Conservation (phyloP, 1,140 invertebrate species). For the Lysiphlebus fabarum region DNA sequence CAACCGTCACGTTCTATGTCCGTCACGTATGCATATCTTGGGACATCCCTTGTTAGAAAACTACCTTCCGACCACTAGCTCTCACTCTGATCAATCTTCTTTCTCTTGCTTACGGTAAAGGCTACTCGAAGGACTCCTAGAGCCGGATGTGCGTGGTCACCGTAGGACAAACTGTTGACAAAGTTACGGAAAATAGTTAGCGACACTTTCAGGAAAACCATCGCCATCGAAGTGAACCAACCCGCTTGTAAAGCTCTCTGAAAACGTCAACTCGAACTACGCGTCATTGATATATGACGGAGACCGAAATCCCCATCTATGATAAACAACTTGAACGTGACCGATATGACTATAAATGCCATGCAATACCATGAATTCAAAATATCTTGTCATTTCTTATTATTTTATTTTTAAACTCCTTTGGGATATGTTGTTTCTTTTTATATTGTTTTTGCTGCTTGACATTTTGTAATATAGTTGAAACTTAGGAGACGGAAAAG, state of each 20-base stretch:
- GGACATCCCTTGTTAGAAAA: conserved; percentile 38
- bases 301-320: conserved; percentile 34
- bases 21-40: conserved; percentile 59
- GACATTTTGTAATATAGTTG: too few relatives aligned
- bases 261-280: conserved; percentile 27
- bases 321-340: conserved; percentile 49
- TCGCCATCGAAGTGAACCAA: conserved; percentile 1
- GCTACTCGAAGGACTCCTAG: conserved; percentile 44
- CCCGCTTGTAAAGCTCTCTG: conserved; percentile 20
- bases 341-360: conserved; percentile 36
- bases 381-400: too few relatives aligned
- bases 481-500: too few relatives aligned
- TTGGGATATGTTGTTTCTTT: too few relatives aligned
- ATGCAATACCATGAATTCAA: too few relatives aligned
- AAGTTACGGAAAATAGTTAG: conserved; percentile 60
- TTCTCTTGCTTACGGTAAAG: conserved; percentile 24
- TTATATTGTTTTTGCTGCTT: too few relatives aligned
- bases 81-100: conserved; percentile 7
- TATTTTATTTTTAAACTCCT: too few relatives aligned
- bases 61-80: conserved; percentile 27
- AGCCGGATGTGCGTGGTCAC: conserved; percentile 56
- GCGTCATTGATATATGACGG: conserved; percentile 47
- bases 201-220: conserved; percentile 48
- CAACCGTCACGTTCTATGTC: conserved; percentile 49
- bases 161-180: conserved; percentile 55